Conservation (phyloP, 2,113 vertebrate species). For the Sterna hirundo region DNA sequence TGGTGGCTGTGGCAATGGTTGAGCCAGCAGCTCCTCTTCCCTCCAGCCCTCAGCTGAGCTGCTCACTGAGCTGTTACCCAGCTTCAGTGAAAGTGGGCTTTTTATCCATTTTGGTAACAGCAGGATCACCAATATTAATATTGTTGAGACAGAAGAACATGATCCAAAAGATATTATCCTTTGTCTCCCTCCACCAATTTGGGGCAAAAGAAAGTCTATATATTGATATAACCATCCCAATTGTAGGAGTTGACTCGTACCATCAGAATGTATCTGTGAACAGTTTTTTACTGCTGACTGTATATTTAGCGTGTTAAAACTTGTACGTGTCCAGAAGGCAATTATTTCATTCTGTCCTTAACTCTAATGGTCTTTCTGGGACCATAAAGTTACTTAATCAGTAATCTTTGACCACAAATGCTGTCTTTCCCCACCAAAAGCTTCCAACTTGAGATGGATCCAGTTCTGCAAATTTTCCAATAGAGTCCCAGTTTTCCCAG, state of each 20-base stretch:
- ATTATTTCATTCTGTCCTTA: not conserved
- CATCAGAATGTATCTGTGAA: not conserved
- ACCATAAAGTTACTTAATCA: not conserved
- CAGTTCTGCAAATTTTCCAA: not conserved
- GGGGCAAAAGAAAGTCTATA: not conserved
- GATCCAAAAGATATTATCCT: not conserved
- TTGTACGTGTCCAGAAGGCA: not conserved
- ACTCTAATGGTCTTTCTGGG: not conserved
- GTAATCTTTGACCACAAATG: not conserved
- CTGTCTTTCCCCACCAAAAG: not conserved
- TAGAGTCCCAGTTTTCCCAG: not conserved
- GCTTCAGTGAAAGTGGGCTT: not conserved
- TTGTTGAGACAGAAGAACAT: not conserved
- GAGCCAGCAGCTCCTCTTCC: not conserved
- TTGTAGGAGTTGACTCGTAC: not conserved
- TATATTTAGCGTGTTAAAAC: not conserved
- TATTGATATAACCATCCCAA: not conserved
- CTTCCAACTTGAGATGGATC: not conserved
- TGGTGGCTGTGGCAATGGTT: not conserved
- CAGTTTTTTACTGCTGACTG: not conserved
- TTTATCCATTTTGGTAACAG: not conserved
- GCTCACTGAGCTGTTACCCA: not conserved
- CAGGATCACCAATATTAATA: not conserved
- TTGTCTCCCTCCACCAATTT: fast-evolving
- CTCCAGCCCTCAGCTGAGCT: not conserved